A percentile compares a stretch with the other conserved stretches of the same genome.
Conservation (phyloP, 1,140 invertebrate species). For the Zaprionus taronus region DNA sequence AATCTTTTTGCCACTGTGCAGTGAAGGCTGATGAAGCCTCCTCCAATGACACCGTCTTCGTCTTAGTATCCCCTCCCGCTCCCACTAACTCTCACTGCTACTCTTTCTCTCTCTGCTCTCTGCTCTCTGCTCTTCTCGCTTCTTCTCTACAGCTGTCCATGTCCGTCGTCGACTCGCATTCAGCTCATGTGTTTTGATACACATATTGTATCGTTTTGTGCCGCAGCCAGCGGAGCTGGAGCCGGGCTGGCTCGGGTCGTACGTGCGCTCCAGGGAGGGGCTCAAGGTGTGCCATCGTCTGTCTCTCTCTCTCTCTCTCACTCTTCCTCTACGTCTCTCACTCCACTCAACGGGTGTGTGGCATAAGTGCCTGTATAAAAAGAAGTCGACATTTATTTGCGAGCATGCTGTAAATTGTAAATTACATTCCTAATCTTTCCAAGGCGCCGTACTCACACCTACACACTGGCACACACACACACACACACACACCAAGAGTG, state of each 20-base stretch:
- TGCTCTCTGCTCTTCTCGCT: background rate
- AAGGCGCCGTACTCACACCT: constrained; percentile 45
- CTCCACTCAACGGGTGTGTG: constrained; percentile 13
- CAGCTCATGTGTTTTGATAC: constrained; percentile 78
- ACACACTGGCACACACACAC: constrained; percentile 20
- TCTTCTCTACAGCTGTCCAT: background rate
- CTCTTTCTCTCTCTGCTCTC: background rate
- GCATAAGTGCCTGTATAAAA: constrained; percentile 80
- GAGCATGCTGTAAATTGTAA: constrained; percentile 83
- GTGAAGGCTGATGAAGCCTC: constrained; percentile 59
- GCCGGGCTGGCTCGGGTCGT: constrained; percentile 16
- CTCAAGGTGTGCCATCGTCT: constrained; percentile 6
- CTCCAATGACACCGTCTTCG: constrained; percentile 22
- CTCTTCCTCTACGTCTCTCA: too few relatives aligned
- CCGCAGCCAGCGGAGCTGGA: constrained; percentile 34
- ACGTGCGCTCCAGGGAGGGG: constrained; percentile 39
- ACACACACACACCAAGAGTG: background rate
- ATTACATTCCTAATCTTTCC: constrained; percentile 82
- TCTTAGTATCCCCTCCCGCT: background rate
- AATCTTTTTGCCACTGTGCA: constrained; percentile 62
- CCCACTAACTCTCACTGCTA: background rate
- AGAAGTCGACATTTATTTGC: constrained; percentile 82
- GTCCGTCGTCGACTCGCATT: constrained; percentile 40
- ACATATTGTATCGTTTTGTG: constrained; percentile 81
- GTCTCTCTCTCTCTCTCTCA: too few relatives aligned